Percentiles rank a stretch among this genome's conserved stretches.
These are phyloP conservation scores for Odontothrips loti DNA, from an alignment of 2,888 invertebrate genomes.

Conservation along the genomic window DNA sequence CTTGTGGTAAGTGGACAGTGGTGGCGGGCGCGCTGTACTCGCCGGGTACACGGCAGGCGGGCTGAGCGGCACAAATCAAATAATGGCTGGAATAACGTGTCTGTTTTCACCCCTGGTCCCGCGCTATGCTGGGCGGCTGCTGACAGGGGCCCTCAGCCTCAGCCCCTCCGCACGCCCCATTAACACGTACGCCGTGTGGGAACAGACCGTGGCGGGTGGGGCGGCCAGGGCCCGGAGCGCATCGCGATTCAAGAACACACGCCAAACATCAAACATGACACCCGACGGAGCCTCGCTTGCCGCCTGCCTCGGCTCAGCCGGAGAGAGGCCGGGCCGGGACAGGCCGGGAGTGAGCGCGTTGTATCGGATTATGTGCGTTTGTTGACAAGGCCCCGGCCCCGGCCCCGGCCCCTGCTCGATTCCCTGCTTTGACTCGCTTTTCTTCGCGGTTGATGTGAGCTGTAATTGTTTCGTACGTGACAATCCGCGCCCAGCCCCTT, in stretches of 20 bases:
- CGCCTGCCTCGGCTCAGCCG: neutral
- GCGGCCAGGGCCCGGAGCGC: neutral
- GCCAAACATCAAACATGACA: conserved; percentile 21
- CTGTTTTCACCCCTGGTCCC: too few relatives aligned
- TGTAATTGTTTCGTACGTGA: conserved; percentile 10
- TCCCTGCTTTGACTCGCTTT: neutral
- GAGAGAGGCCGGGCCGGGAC: too few relatives aligned
- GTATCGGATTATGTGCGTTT: neutral
- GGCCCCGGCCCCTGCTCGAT: neutral
- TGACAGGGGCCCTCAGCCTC: too few relatives aligned
- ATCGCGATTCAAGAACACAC: neutral
- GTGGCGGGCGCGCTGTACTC: too few relatives aligned
- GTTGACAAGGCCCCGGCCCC: conserved; percentile 1
- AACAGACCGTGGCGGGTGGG: neutral
- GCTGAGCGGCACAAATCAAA: too few relatives aligned
- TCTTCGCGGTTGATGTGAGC: neutral
- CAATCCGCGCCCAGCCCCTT: neutral
- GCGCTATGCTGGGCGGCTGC: neutral
- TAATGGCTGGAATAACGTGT: too few relatives aligned
- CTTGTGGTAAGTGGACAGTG: too few relatives aligned
- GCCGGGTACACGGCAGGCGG: too few relatives aligned
- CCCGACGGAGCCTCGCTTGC: too few relatives aligned
- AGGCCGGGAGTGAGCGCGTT: too few relatives aligned
- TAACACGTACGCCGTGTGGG: neutral
- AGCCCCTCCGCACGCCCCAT: conserved; percentile 1